These are phyloP conservation scores for Melanargia galathea DNA, from an alignment of 2,888 invertebrate genomes.

Conservation along the genomic window DNA sequence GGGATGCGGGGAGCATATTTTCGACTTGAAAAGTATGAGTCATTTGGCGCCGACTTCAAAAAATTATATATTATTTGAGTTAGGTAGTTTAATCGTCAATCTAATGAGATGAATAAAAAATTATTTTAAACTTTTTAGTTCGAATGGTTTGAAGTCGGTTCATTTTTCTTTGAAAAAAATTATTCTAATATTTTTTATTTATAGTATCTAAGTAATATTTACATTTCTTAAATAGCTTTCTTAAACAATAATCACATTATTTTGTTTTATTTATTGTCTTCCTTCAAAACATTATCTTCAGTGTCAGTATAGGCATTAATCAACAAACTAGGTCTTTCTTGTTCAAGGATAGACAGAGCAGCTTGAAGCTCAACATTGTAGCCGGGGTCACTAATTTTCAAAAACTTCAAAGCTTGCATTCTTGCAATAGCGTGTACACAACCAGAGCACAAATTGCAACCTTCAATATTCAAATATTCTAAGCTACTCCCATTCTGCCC, in stretches of 20 bases:
- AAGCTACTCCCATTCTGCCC: constrained; percentile 83
- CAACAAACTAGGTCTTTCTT: constrained; percentile 82
- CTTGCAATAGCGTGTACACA: constrained; percentile 87
- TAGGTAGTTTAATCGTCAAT: too few species aligned
- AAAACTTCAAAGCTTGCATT: constrained; percentile 84
- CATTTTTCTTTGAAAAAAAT: too few species aligned
- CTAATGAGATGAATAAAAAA: too few species aligned
- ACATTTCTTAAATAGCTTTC: background rate
- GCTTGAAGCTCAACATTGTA: constrained; percentile 84
- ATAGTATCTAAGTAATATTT: background rate
- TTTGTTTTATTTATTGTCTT: background rate
- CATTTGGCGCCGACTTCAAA: too few species aligned
- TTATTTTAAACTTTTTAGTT: too few species aligned
- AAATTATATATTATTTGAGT: too few species aligned
- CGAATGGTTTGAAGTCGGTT: too few species aligned
- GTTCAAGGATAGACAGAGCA: constrained; percentile 86
- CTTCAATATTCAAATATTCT: constrained; percentile 90
- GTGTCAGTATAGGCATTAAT: constrained; percentile 50
- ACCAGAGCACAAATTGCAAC: constrained; percentile 88
- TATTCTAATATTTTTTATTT: background rate
- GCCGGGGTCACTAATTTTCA: constrained; percentile 81
- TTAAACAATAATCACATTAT: background rate
- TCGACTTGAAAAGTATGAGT: too few species aligned
- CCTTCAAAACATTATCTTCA: constrained; percentile 17
- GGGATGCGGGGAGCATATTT: too few species aligned